A percentile compares a stretch with the other conserved stretches of the same genome.
These are phyloP conservation scores for Rallus crepitans DNA, from an alignment of 2,797 vertebrate genomes.

Conservation along the genomic window DNA sequence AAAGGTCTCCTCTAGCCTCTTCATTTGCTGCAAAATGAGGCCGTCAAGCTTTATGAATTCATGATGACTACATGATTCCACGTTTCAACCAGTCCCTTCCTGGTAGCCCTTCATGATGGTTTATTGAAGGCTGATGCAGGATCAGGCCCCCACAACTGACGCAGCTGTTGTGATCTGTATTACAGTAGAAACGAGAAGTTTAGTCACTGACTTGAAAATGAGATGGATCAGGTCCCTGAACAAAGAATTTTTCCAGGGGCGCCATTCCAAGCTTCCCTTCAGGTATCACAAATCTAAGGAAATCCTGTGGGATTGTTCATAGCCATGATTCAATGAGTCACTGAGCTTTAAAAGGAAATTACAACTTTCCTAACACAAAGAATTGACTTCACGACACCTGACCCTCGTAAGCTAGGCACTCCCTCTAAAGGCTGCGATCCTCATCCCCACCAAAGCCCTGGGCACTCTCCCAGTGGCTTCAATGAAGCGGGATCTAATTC, in stretches of 20 bases:
- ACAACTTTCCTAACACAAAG: slow-evolving; percentile 68
- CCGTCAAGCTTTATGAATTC: background rate
- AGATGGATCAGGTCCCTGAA: slow-evolving; percentile 4
- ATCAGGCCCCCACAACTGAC: background rate
- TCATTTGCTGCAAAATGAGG: background rate
- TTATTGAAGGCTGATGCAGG: background rate
- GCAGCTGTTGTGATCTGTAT: background rate
- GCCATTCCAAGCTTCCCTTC: slow-evolving; percentile 52
- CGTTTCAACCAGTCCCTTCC: background rate
- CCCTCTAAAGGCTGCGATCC: slow-evolving; percentile 41
- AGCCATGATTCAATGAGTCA: slow-evolving; percentile 67
- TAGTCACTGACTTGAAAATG: background rate
- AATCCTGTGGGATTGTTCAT: slow-evolving; percentile 69
- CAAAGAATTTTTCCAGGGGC: slow-evolving; percentile 18
- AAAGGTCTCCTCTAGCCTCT: background rate
- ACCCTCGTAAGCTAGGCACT: slow-evolving; percentile 27
- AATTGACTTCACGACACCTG: slow-evolving; percentile 50
- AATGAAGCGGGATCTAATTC: background rate
- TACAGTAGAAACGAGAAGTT: background rate
- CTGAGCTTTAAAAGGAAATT: slow-evolving; percentile 68
- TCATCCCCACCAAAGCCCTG: background rate
- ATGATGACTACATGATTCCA: background rate
- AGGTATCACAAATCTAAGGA: slow-evolving; percentile 66
- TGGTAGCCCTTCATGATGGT: background rate
- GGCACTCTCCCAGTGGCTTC: background rate